A percentile compares a stretch with the other conserved stretches of the same genome.
Evolutionary conservation across 2,888 invertebrate species (phyloP).

Genomic region (Cactoblastis cactorum): DNA sequence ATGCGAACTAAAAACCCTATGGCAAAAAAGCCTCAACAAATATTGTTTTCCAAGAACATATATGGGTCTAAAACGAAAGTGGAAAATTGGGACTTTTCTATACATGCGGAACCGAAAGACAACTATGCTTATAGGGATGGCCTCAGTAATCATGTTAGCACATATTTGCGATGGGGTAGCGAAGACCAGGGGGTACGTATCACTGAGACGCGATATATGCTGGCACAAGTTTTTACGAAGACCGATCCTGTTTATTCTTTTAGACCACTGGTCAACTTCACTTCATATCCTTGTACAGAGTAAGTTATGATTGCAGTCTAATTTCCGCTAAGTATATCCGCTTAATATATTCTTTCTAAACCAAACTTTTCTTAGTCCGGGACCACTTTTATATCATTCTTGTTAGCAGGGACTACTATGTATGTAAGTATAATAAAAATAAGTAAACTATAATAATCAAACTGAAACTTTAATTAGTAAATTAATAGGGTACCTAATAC

Average conservation of each 20-base stretch:
- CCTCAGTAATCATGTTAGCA: constrained; percentile 67
- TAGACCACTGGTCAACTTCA: constrained; percentile 68
- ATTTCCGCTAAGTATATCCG: too few species aligned
- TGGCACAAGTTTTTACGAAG: constrained; percentile 61
- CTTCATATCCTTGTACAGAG: constrained; percentile 72
- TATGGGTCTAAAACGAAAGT: constrained; percentile 62
- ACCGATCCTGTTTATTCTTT: constrained; percentile 62
- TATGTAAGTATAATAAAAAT: too few species aligned
- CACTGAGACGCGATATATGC: constrained; percentile 70
- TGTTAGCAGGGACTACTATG: too few species aligned
- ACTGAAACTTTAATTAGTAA: too few species aligned
- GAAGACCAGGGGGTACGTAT: constrained; percentile 53
- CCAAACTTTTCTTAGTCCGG: too few species aligned
- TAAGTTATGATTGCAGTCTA: constrained; percentile 38
- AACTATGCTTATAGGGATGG: constrained; percentile 68
- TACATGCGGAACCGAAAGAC: constrained; percentile 66
- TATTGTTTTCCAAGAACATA: constrained; percentile 64
- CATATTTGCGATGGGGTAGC: constrained; percentile 65
- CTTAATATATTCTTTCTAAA: too few species aligned
- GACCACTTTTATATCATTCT: too few species aligned
- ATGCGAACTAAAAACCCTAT: constrained; percentile 54
- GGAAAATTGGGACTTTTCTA: constrained; percentile 64
- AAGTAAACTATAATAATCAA: too few species aligned
- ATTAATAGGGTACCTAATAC: too few species aligned
- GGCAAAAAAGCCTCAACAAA: constrained; percentile 66